Conservation (phyloP, 2,113 vertebrate genomes). For the Gasterosteus aculeatus region DNA sequence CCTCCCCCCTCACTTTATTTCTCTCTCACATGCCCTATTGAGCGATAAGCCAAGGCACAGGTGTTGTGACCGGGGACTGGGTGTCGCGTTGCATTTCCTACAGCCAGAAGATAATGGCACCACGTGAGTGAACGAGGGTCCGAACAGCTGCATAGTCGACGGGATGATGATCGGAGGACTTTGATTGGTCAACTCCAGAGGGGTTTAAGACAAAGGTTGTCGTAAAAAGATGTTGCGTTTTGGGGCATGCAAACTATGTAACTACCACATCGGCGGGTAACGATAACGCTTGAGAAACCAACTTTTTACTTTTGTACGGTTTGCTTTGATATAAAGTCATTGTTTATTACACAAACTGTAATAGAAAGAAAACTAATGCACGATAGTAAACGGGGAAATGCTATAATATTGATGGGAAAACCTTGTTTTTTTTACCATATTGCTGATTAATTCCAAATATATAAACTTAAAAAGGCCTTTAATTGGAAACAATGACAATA, state of each 20-base stretch:
- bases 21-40: conserved; percentile 60
- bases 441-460: background rate
- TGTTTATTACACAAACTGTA: background rate
- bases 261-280: background rate
- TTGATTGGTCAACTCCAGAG: background rate
- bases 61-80: conserved; percentile 57
- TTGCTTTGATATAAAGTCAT: background rate
- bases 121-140: conserved; percentile 11
- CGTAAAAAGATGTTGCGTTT: background rate
- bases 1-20: conserved; percentile 48
- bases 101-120: conserved; percentile 47
- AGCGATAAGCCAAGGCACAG: conserved; percentile 72
- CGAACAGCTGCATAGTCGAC: conserved; percentile 2
- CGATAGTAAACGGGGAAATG: background rate
- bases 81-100: conserved; percentile 59
- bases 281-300: background rate
- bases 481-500: background rate
- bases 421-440: too few relatives aligned
- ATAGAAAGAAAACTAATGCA: background rate
- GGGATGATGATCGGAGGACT: background rate
- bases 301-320: background rate
- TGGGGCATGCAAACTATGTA: background rate
- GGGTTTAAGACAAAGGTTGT: background rate
- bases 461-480: background rate
- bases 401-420: background rate